Evolutionary conservation across 2,113 vertebrate species (phyloP).

Genomic region (Cololabis saira): DNA sequence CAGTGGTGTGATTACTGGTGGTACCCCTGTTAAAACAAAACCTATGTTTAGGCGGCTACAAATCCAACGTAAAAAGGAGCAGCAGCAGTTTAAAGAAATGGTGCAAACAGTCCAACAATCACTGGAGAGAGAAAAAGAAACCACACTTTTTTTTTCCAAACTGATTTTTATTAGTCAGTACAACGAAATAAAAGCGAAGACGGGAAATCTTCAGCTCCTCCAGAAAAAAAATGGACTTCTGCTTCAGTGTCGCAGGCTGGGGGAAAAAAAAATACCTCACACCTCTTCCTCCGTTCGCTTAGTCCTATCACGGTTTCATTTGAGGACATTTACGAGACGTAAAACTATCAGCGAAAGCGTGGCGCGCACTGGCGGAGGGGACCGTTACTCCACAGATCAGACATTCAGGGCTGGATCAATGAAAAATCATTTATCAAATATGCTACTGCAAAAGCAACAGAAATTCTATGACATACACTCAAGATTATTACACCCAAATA

Average conservation of each 20-base stretch:
- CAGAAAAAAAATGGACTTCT: conserved; percentile 65
- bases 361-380: conserved; percentile 31
- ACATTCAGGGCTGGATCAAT: conserved; percentile 50
- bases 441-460: conserved; percentile 30
- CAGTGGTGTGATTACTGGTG: no score
- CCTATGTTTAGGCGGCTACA: no score
- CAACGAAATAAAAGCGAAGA: conserved; percentile 74
- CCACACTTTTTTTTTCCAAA: conserved; percentile 72
- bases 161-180: conserved; percentile 82
- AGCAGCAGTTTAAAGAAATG: conserved; percentile 1
- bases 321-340: conserved; percentile 45
- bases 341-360: conserved; percentile 34
- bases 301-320: conserved; percentile 27
- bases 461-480: conserved; percentile 34
- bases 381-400: conserved; percentile 54
- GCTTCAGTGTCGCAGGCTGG: conserved; percentile 30
- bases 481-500: conserved; percentile 23
- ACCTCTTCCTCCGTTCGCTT: conserved; percentile 1
- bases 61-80: no score
- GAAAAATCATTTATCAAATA: conserved; percentile 22
- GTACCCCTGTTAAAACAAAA: no score
- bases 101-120: conserved; percentile 8
- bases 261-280: conserved; percentile 27
- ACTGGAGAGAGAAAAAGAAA: conserved; percentile 26
- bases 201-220: conserved; percentile 63